Evolutionary conservation across 2,797 vertebrate species (phyloP), one percentile per base, ranked within the genome.

Genomic region (Lacerta bilineata): DNA sequence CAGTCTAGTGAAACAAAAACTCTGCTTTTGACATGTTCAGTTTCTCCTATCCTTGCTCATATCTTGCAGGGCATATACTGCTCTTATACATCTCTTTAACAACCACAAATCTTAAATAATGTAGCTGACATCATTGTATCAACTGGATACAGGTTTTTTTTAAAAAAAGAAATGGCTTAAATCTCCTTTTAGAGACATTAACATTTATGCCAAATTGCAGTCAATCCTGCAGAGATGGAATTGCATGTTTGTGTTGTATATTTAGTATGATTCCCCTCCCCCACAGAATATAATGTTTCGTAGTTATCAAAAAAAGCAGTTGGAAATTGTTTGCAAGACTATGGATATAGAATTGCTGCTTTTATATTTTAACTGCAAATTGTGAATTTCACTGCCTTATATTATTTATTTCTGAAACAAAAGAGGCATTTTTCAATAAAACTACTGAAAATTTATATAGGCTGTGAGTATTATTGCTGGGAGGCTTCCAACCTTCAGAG

Each of bases 351-450:
- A 98, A 98, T 98, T 98, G 98, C 98, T 98, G 97, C 98, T 98
- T 97, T 98, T 97, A 96, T 98, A 98, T 98, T 98, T 97, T 97
- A 98, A 98, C 98, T 98, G 98, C 98, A 98, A 97, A 98, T 98
- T 98, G 98, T 99, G 98, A 99, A 98, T 98, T 98, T 98, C 98
- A 98, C 98, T 97, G 98, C 98, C 98, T 98, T 98, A 98, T 98
- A 98, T 99, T 99, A 99, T 99, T 99, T 99, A 99, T 99, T 99
- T 99, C 98, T 98, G 98, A 98, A 99, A 98, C 97, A 98, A 97
- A 99, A 98, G 98, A 99, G 98, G 98, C 98, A 98, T 99, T 99
- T 99, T 99, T 99, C 98, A 99, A 99, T 99, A 99, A 99, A 99
- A 99, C 99, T 99, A 99, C 99, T 99, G 98, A 99, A 99, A 99